Evolutionary conservation across 2,888 invertebrate species (phyloP).

Genomic region (Pristionchus maxplancki): DNA sequence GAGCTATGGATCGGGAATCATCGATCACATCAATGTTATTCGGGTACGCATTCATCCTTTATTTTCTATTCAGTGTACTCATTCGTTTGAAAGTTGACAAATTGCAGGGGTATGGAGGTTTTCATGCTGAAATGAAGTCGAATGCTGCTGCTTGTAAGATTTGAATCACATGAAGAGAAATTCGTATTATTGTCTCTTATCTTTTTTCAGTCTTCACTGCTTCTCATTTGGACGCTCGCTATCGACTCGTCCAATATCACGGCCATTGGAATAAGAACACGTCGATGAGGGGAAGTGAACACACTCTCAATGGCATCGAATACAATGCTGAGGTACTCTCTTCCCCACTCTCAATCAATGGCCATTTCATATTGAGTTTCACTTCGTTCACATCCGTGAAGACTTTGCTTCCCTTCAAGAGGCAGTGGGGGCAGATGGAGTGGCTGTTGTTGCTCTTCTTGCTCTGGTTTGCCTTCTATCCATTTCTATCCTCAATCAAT

Average conservation of each 20-base stretch:
- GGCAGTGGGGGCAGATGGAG: background rate
- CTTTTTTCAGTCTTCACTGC: slow-evolving; percentile 16
- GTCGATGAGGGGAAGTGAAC: slow-evolving; percentile 17
- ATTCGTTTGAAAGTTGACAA: background rate
- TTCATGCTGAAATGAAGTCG: background rate
- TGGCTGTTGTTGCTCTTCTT: slow-evolving; percentile 38
- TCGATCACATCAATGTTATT: background rate
- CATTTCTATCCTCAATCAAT: too few species aligned
- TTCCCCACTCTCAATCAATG: background rate
- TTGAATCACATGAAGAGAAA: background rate
- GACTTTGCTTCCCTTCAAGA: background rate
- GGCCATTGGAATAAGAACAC: slow-evolving; percentile 18
- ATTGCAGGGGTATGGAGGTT: background rate
- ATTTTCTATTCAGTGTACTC: too few species aligned
- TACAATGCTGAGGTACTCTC: background rate
- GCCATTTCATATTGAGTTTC: background rate
- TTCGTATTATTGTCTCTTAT: too few species aligned
- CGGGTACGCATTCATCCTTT: background rate
- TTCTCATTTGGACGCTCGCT: slow-evolving; percentile 35
- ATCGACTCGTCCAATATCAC: slow-evolving; percentile 21
- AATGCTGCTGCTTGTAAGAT: slow-evolving; percentile 10
- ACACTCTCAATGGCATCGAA: background rate
- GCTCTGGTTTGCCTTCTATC: background rate
- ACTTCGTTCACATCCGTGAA: slow-evolving; percentile 33
- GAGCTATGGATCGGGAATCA: background rate